Evolutionary conservation across 2,888 invertebrate species (phyloP).

Genomic region (Hirtodrosophila trivittata): DNA sequence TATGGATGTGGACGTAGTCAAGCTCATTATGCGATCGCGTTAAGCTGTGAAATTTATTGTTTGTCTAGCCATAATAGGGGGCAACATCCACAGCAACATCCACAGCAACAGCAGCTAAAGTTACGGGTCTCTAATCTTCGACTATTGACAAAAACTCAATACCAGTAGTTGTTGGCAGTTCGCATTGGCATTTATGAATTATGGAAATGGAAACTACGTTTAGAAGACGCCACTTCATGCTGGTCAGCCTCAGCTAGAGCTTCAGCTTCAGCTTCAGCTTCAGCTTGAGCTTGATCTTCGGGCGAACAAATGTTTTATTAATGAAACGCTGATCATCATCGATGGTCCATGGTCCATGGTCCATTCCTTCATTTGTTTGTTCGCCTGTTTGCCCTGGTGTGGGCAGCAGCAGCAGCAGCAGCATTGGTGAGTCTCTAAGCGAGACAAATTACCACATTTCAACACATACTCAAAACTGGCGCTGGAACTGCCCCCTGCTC

Average conservation of each 20-base stretch:
- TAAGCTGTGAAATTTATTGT: constrained; percentile 82
- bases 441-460: constrained; percentile 79
- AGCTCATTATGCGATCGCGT: constrained; percentile 82
- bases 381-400: constrained; percentile 31
- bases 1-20: constrained; percentile 24
- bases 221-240: constrained; percentile 51
- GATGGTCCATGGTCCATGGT: no score
- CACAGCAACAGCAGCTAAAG: constrained; percentile 27
- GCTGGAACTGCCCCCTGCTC: constrained; percentile 34
- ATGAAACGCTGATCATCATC: constrained; percentile 68
- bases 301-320: constrained; percentile 78
- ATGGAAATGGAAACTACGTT: constrained; percentile 63
- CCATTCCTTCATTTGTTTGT: constrained; percentile 17
- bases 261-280: constrained; percentile 3
- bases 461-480: constrained; percentile 76
- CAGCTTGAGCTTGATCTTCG: constrained; percentile 43
- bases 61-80: constrained; percentile 64
- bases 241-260: constrained; percentile 26
- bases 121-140: constrained; percentile 65
- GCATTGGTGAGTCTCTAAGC: constrained; percentile 65
- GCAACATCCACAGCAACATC: constrained; percentile 7
- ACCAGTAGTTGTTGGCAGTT: constrained; percentile 81
- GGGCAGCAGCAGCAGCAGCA: constrained; percentile 36
- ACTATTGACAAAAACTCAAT: constrained; percentile 80
- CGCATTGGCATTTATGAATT: constrained; percentile 77